Conservation (phyloP, 2,888 invertebrate species). For the Galeopsomyia nigrocyanea region DNA sequence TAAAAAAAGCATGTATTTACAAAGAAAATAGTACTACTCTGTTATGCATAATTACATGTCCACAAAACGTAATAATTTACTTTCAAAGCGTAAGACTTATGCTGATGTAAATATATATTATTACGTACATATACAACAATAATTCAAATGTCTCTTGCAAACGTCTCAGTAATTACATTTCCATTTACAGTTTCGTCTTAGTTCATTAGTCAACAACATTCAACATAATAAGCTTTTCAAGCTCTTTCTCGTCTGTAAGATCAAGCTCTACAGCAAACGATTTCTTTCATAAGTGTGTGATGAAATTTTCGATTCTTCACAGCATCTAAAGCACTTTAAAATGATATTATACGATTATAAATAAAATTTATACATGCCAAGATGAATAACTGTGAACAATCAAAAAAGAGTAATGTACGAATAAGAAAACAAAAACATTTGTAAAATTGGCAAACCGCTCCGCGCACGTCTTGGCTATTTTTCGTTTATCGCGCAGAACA, state of each 20-base stretch:
- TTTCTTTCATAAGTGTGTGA: background rate
- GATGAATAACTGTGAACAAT: too few species aligned
- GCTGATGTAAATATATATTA: conserved; percentile 30
- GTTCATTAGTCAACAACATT: conserved; percentile 38
- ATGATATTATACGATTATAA: conserved; percentile 4
- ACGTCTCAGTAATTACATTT: conserved; percentile 30
- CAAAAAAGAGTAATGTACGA: too few species aligned
- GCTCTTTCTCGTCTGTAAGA: background rate
- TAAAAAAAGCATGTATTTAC: conserved; percentile 49
- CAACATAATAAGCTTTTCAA: conserved; percentile 13
- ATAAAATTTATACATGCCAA: background rate
- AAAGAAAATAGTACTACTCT: conserved; percentile 44
- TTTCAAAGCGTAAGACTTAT: conserved; percentile 4
- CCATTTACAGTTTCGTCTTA: conserved; percentile 41
- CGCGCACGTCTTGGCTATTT: background rate
- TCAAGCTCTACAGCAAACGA: background rate
- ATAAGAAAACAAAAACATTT: too few species aligned
- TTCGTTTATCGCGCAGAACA: background rate
- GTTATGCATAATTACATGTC: conserved; percentile 22
- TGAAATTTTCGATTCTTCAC: background rate
- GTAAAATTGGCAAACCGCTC: background rate
- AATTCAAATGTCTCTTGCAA: conserved; percentile 19
- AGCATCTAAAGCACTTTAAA: background rate
- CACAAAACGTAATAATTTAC: conserved; percentile 16
- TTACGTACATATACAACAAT: conserved; percentile 39